Conservation (phyloP, 2,113 vertebrate genomes). For the Telmatochromis bifrenatus region DNA sequence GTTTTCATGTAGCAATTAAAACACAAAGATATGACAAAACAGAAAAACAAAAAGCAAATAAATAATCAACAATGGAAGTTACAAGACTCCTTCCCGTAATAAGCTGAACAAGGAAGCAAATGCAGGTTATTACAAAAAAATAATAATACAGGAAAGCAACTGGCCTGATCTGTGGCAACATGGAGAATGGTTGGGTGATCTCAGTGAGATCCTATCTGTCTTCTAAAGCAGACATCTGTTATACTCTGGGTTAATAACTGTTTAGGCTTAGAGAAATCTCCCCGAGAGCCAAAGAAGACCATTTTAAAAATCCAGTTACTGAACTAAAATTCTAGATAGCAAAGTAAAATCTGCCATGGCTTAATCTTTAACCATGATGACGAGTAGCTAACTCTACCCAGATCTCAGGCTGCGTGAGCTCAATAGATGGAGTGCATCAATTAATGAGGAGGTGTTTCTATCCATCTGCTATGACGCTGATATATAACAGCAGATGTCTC, state of each 20-base stretch:
- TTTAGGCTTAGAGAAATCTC: not conserved
- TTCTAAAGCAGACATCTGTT: not conserved
- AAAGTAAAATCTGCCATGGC: not conserved
- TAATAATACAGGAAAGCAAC: not conserved
- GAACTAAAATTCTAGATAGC: not conserved
- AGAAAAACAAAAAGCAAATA: not conserved
- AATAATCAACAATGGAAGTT: not conserved
- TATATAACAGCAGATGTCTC: not conserved
- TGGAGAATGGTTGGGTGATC: not conserved
- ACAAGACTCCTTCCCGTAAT: accelerated
- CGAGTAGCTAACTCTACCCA: not conserved
- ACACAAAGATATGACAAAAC: not conserved
- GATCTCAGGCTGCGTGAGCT: accelerated
- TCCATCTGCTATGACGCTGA: not conserved
- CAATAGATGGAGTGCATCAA: not conserved
- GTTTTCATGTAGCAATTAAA: not conserved
- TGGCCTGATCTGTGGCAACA: not conserved
- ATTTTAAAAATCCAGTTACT: not conserved
- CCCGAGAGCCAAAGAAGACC: not conserved
- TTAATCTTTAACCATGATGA: not conserved
- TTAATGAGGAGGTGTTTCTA: not conserved
- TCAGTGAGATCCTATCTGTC: not conserved
- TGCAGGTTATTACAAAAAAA: accelerated
- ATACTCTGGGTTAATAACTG: not conserved
- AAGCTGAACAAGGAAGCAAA: not conserved